A percentile compares a stretch with the other conserved stretches of the same genome.
phyloP scores from a whole-genome alignment of 2,113 vertebrate species.

The Neotoma lepida region DNA sequence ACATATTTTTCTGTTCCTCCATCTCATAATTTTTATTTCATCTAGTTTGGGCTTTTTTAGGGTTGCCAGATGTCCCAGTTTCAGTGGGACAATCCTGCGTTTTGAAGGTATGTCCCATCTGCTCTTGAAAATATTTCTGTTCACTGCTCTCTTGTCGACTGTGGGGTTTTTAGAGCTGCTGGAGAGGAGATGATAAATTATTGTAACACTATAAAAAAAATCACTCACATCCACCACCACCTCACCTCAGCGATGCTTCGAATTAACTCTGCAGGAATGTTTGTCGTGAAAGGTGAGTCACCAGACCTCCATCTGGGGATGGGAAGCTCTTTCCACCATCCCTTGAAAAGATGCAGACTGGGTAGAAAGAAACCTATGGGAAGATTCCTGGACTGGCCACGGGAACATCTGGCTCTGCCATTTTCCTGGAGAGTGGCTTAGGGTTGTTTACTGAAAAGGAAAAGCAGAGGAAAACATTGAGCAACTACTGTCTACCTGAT shows the following conservation, averaged over 20 bases:
- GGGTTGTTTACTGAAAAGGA: neutral
- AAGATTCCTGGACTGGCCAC: neutral
- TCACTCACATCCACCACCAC: slow-evolving; percentile 59
- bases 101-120: slow-evolving; percentile 87
- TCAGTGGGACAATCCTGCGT: slow-evolving; percentile 85
- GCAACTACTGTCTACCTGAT: neutral
- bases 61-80: slow-evolving; percentile 86
- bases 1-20: slow-evolving; percentile 86
- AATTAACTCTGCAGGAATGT: slow-evolving; percentile 77
- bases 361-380: neutral
- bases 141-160: slow-evolving; percentile 84
- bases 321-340: neutral
- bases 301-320: slow-evolving; percentile 67
- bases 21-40: slow-evolving; percentile 88
- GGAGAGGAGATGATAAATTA: slow-evolving; percentile 84
- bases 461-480: neutral
- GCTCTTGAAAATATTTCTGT: slow-evolving; percentile 87
- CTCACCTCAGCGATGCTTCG: slow-evolving; percentile 72
- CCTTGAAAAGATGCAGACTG: neutral
- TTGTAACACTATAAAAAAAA: slow-evolving; percentile 81
- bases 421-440: slow-evolving; percentile 23
- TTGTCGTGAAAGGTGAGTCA: slow-evolving; percentile 78
- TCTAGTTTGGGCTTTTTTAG: slow-evolving; percentile 84
- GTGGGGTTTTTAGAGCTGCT: slow-evolving; percentile 83
- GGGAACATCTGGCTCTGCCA: slow-evolving; percentile 9